These are phyloP conservation scores for Boleophthalmus pectinirostris DNA, from an alignment of 2,113 vertebrate genomes.

Conservation along the genomic window DNA sequence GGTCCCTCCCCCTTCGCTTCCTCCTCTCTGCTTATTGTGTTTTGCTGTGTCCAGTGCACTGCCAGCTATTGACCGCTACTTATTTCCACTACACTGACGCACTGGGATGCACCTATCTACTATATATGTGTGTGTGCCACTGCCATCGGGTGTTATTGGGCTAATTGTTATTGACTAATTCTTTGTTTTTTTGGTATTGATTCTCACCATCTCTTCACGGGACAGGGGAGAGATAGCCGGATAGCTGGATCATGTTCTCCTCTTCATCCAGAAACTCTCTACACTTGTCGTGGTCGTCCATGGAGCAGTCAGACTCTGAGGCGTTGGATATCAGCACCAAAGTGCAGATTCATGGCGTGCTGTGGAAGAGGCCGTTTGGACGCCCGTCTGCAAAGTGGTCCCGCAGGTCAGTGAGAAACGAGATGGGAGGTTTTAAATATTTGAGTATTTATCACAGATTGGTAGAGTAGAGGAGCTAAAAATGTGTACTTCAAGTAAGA, in stretches of 20 bases:
- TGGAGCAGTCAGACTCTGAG: slow-evolving; percentile 90
- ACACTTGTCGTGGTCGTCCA: slow-evolving; percentile 85
- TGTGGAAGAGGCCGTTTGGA: slow-evolving; percentile 97
- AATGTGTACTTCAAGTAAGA: too few relatives aligned
- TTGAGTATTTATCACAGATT: too few relatives aligned
- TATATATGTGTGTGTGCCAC: neutral
- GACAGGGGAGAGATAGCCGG: slow-evolving; percentile 10
- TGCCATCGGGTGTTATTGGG: slow-evolving; percentile 1
- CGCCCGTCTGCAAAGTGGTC: slow-evolving; percentile 95
- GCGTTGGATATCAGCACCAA: slow-evolving; percentile 95
- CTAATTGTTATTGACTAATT: slow-evolving; percentile 59
- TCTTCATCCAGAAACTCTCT: slow-evolving; percentile 68
- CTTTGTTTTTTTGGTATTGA: slow-evolving; percentile 41
- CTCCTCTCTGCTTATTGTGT: slow-evolving; percentile 4
- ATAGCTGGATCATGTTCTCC: slow-evolving; percentile 71
- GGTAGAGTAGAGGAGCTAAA: too few relatives aligned
- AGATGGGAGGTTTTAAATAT: too few relatives aligned
- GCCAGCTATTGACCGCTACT: slow-evolving; percentile 63
- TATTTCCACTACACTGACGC: slow-evolving; percentile 69
- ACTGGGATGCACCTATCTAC: slow-evolving; percentile 51
- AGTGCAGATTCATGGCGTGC: slow-evolving; percentile 93
- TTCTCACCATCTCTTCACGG: slow-evolving; percentile 19
- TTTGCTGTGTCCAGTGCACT: slow-evolving; percentile 19
- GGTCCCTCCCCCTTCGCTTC: slow-evolving; percentile 14
- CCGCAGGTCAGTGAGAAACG: slow-evolving; percentile 80